Base-by-base conservation (phyloP, 1,140 invertebrate genomes). In the Dendroctonus valens region DNA sequence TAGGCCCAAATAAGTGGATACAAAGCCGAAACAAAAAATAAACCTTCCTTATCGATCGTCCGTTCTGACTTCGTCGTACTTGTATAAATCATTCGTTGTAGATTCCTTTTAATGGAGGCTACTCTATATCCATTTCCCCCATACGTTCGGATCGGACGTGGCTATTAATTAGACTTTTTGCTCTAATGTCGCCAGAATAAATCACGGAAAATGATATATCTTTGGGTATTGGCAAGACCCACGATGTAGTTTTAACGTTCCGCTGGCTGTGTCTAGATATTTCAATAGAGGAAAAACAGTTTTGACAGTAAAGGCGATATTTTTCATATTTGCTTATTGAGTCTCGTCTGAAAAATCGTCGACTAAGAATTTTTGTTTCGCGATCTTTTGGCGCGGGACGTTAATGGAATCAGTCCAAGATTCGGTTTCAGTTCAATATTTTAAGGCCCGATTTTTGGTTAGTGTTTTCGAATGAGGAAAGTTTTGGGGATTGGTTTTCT, bases 121-220 rank as follows among this genome's bases (percentile, higher is more conserved):
- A 65, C 62, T 65, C 53, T 50, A 65, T 65, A 65, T 65, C 62
- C 62, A 65, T 65, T 65, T 65, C 62, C 62, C 62, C 62, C 52
- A 65, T 65, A 65, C 62, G 62, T 57, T 65, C 62, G 42, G 53
- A 65, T 48, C 53, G 53, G 62, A 65, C 62, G 62, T 65, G 62
- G 62, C 62, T 65, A 65, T 65, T 65, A 65, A 65, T 65, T 65
- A 65, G 62, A 65, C 52, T 65, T 65, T 65, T 65, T 65, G 62
- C 62, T 41, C n/a, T 65, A 65, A 65, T 65, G 62, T 65, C 62
- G 52, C 62, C 62, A 57, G 53, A 65, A 65, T 65, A 65, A 65
- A 65, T 65, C 62, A 65, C 62, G 41, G 40, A 65, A 65, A 65
- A 65, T 65, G 62, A 65, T 65, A 65, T 65, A 65, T 65, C 42